Evolutionary conservation across 2,888 invertebrate species (phyloP).

Genomic region (Dryomyza anilis): DNA sequence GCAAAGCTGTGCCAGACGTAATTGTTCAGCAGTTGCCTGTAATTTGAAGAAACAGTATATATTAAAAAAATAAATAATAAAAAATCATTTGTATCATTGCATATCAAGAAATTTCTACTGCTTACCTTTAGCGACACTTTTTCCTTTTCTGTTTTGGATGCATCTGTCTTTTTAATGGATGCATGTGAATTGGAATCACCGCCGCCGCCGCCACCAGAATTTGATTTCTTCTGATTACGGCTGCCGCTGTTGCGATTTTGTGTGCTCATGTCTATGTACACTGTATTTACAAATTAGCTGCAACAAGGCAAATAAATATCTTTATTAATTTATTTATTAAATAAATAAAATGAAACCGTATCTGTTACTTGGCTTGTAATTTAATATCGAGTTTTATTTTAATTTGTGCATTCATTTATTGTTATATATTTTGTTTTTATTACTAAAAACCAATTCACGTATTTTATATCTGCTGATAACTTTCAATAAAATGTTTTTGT

Average conservation of each 20-base stretch:
- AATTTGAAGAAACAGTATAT: constrained; percentile 5
- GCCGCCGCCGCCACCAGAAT: constrained; percentile 51
- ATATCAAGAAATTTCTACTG: background rate
- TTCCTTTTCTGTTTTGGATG: constrained; percentile 67
- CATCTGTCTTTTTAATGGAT: constrained; percentile 65
- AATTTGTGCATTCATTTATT: too few species aligned
- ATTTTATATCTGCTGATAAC: too few species aligned
- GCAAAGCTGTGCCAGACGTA: constrained; percentile 83
- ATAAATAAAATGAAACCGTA: too few species aligned
- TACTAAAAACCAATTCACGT: too few species aligned
- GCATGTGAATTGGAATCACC: constrained; percentile 57
- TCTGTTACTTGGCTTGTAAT: too few species aligned
- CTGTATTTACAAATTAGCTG: constrained; percentile 62
- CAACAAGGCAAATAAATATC: constrained; percentile 32
- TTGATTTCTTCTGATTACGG: constrained; percentile 61
- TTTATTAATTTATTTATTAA: too few species aligned
- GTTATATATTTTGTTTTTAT: too few species aligned
- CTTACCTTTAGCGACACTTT: constrained; percentile 64
- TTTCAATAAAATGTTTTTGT: too few species aligned
- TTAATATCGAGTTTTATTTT: too few species aligned
- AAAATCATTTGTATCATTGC: background rate
- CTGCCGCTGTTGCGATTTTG: constrained; percentile 60
- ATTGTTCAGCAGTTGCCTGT: constrained; percentile 82
- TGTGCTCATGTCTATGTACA: constrained; percentile 63
- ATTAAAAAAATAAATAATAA: background rate